Conservation (phyloP, 1,140 invertebrate genomes). For the Drosophila virilis region DNA sequence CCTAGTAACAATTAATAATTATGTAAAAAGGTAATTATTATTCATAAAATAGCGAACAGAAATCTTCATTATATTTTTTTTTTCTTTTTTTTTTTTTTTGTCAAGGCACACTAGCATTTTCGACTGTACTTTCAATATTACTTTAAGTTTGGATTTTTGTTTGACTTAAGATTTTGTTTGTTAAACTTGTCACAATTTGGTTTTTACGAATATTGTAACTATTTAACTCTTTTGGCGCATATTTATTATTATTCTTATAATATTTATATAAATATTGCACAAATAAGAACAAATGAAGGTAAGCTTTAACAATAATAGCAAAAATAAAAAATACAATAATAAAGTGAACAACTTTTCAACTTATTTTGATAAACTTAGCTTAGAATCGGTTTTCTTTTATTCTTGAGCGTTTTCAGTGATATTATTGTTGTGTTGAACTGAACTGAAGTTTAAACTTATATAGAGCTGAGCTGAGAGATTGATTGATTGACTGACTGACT, state of each 20-base stretch:
- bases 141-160: conserved; percentile 47
- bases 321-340: conserved; percentile 50
- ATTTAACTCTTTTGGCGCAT: conserved; percentile 32
- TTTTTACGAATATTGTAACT: conserved; percentile 33
- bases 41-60: conserved; percentile 51
- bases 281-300: conserved; percentile 77
- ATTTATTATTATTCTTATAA: conserved; percentile 59
- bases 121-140: conserved; percentile 74
- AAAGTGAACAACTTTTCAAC: conserved; percentile 75
- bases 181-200: conserved; percentile 53
- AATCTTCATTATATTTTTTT: conserved; percentile 29
- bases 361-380: conserved; percentile 68
- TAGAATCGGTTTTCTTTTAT: conserved; percentile 44
- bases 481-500: conserved; percentile 44
- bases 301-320: conserved; percentile 76
- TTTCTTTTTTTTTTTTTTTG: conserved; percentile 59
- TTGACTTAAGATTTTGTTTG: conserved; percentile 26
- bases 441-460: conserved; percentile 27
- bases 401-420: conserved; percentile 80
- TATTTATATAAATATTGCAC: conserved; percentile 79
- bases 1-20: conserved; percentile 9
- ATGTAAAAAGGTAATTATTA: conserved; percentile 19
- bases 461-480: conserved; percentile 44
- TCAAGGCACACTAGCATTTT: conserved; percentile 84
- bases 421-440: conserved; percentile 45